A percentile compares a stretch with the other conserved stretches of the same genome.
These are phyloP conservation scores for Falco peregrinus DNA, from an alignment of 2,797 vertebrate genomes.

Conservation along the genomic window DNA sequence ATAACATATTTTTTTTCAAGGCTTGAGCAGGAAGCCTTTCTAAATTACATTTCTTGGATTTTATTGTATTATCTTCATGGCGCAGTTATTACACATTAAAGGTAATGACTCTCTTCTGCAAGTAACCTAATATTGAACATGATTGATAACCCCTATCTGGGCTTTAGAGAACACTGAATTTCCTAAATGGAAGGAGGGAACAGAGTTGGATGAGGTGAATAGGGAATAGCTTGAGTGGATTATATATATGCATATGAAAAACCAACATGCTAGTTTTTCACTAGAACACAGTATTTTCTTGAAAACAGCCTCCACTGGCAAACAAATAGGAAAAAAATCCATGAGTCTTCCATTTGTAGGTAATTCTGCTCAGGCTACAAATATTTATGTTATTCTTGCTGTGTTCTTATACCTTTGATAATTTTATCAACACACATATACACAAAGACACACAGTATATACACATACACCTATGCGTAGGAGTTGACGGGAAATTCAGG, in stretches of 20 bases:
- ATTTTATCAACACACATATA: background rate
- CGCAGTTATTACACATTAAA: conserved; percentile 78
- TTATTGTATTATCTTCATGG: conserved; percentile 77
- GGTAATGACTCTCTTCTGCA: conserved; percentile 75
- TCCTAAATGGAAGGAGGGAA: conserved; percentile 46
- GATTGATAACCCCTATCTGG: conserved; percentile 68
- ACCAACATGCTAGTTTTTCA: background rate
- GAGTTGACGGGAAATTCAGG: background rate
- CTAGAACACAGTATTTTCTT: background rate
- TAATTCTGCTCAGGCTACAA: background rate
- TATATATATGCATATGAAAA: background rate
- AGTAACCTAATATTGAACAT: conserved; percentile 75
- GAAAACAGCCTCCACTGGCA: background rate
- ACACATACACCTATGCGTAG: background rate
- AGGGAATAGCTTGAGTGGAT: conserved; percentile 43
- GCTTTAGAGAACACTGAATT: conserved; percentile 60
- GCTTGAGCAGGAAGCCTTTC: conserved; percentile 69
- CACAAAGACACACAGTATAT: background rate
- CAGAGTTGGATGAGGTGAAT: background rate
- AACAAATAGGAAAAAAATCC: background rate
- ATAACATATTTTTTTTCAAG: conserved; percentile 36
- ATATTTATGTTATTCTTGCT: background rate
- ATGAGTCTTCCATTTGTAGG: background rate
- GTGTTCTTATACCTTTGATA: background rate
- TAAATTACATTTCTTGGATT: conserved; percentile 77